A percentile compares a stretch with the other conserved stretches of the same genome.
Conservation (phyloP, 1,140 invertebrate genomes). For the Drosophila nigromelanica region DNA sequence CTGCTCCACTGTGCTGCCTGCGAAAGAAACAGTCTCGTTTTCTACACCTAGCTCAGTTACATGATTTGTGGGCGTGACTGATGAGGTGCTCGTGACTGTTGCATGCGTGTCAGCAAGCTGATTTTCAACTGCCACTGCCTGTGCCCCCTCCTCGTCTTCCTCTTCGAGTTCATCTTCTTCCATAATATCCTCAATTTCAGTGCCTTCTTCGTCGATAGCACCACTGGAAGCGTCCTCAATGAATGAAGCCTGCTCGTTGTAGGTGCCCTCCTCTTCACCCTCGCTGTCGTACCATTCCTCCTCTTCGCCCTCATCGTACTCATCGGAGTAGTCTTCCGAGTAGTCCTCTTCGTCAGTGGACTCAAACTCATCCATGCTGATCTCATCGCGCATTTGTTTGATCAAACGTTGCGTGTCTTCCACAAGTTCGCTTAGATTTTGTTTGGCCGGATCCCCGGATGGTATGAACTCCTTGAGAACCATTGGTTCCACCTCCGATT, state of each 20-base stretch:
- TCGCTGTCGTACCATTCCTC: slow-evolving; percentile 85
- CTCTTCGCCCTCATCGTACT: slow-evolving; percentile 82
- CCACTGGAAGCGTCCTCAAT: slow-evolving; percentile 72
- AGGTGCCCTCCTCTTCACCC: slow-evolving; percentile 79
- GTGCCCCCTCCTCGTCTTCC: slow-evolving; percentile 20
- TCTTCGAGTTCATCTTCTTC: slow-evolving; percentile 52
- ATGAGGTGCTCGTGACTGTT: slow-evolving; percentile 55
- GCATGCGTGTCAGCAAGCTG: slow-evolving; percentile 18
- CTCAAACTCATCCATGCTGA: slow-evolving; percentile 86
- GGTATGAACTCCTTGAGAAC: slow-evolving; percentile 69
- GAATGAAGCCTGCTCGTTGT: slow-evolving; percentile 46
- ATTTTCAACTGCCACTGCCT: slow-evolving; percentile 7
- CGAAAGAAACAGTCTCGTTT: slow-evolving; percentile 52
- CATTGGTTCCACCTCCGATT: slow-evolving; percentile 40
- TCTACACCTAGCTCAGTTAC: slow-evolving; percentile 23
- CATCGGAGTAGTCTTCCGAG: slow-evolving; percentile 84
- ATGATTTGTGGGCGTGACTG: slow-evolving; percentile 66
- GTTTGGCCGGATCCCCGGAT: slow-evolving; percentile 76
- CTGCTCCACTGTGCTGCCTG: slow-evolving; percentile 29
- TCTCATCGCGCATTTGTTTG: slow-evolving; percentile 87
- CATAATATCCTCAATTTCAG: slow-evolving; percentile 64
- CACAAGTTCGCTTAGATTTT: slow-evolving; percentile 85
- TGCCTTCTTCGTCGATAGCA: slow-evolving; percentile 53
- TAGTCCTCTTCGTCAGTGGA: slow-evolving; percentile 85
- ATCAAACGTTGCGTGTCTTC: slow-evolving; percentile 86